Conservation (phyloP, 1,140 invertebrate genomes). For the Formica exsecta region DNA sequence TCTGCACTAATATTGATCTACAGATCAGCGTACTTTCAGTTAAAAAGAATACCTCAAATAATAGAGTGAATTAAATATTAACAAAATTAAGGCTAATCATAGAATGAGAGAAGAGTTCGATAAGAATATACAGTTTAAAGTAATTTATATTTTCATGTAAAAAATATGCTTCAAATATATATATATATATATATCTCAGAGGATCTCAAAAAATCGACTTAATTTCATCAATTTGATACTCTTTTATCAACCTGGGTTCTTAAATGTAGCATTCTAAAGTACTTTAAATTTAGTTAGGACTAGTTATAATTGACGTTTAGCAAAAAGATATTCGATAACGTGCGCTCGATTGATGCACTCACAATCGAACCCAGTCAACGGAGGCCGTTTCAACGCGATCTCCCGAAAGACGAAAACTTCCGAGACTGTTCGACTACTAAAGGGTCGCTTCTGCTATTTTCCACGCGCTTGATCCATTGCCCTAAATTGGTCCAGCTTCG, state of each 20-base stretch:
- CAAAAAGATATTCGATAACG: conserved; percentile 36
- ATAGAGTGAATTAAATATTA: background rate
- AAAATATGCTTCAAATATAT: background rate
- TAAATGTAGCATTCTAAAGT: background rate
- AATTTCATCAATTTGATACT: background rate
- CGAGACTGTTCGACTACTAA: conserved; percentile 42
- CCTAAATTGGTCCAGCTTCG: conserved; percentile 50
- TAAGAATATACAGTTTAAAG: background rate
- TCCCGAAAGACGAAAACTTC: conserved; percentile 26
- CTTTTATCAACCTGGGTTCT: background rate
- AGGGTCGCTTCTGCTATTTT: conserved; percentile 58
- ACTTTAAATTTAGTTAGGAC: background rate
- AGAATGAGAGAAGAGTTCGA: background rate
- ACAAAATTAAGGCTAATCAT: background rate
- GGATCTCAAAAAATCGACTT: background rate
- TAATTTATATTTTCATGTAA: background rate
- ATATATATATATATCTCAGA: background rate
- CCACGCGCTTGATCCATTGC: conserved; percentile 54
- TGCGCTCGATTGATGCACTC: conserved; percentile 18
- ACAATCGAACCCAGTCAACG: background rate
- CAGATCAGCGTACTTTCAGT: no score
- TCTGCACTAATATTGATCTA: no score
- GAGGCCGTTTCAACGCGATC: conserved; percentile 26
- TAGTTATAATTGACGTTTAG: conserved; percentile 37
- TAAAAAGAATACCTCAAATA: background rate